Percentiles rank a stretch among this genome's conserved stretches.
Conservation (phyloP, 2,113 vertebrate species). For the Parotia lawesii region DNA sequence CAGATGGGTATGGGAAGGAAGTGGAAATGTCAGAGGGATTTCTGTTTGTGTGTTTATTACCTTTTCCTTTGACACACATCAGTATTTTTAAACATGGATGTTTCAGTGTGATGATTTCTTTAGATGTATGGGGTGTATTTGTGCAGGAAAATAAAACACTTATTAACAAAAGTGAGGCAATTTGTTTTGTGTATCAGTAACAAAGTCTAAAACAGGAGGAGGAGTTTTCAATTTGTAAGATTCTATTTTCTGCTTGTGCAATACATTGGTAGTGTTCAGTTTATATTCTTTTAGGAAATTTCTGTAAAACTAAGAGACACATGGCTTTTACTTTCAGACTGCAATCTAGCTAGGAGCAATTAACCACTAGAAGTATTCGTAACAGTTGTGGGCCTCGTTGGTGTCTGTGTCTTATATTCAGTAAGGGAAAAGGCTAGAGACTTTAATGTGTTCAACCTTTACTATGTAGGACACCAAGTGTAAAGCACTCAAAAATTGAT, state of each 20-base stretch:
- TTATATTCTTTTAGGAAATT: not conserved
- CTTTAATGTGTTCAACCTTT: accelerated
- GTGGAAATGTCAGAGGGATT: not conserved
- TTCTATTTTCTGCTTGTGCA: not conserved
- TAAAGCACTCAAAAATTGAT: not conserved
- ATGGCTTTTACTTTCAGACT: not conserved
- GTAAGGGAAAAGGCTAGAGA: not conserved
- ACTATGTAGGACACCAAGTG: not conserved
- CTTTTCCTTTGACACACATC: not conserved
- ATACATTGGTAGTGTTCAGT: not conserved
- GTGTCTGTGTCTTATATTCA: not conserved
- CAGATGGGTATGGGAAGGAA: accelerated
- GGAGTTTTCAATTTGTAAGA: accelerated
- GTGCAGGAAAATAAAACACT: not conserved
- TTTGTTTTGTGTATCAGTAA: not conserved
- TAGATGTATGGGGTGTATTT: not conserved
- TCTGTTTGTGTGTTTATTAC: not conserved
- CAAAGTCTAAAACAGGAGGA: not conserved
- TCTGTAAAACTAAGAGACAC: not conserved
- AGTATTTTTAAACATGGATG: not conserved
- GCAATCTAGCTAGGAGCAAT: not conserved
- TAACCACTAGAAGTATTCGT: not conserved
- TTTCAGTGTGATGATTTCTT: not conserved
- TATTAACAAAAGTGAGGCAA: not conserved
- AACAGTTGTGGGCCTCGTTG: not conserved